phyloP scores from a whole-genome alignment of 1,140 invertebrate genomes.

The Drosophila ambigua region DNA sequence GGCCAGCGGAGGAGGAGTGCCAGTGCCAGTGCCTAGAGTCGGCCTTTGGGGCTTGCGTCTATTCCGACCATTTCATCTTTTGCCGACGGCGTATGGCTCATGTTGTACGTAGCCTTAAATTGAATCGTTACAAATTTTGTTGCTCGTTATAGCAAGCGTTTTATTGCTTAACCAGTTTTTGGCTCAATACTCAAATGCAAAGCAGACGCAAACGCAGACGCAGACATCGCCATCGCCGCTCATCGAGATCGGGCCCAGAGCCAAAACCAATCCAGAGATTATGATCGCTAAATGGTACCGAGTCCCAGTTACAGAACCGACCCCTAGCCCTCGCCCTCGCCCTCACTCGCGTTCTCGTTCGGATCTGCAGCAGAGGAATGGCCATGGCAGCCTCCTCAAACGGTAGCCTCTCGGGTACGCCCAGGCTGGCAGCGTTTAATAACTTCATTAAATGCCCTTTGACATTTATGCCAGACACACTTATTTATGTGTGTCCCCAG shows the following conservation, averaged over 20 bases:
- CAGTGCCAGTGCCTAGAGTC: not conserved
- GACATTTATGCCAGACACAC: conserved; percentile 66
- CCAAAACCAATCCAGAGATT: conserved; percentile 55
- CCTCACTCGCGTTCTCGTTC: not conserved
- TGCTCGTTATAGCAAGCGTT: conserved; percentile 82
- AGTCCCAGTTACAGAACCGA: conserved; percentile 18
- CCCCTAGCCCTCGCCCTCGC: conserved; percentile 19
- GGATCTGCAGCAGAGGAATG: too few species aligned
- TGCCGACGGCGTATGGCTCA: conserved; percentile 68
- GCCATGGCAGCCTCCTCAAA: conserved; percentile 35
- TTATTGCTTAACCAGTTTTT: conserved; percentile 78
- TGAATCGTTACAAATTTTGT: conserved; percentile 83
- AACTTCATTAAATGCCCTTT: conserved; percentile 82
- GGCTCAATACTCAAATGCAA: conserved; percentile 47
- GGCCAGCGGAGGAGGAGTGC: not conserved
- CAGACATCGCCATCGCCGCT: not conserved
- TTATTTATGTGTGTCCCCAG: conserved; percentile 35
- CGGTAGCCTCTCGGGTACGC: conserved; percentile 35
- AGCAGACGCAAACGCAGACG: conserved; percentile 31
- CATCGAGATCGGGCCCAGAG: conserved; percentile 2
- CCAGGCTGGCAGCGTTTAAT: conserved; percentile 64
- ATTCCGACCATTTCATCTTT: conserved; percentile 81
- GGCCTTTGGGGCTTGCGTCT: conserved; percentile 48
- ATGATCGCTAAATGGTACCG: conserved; percentile 49
- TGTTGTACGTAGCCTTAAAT: conserved; percentile 80